A percentile compares a stretch with the other conserved stretches of the same genome.
phyloP scores from a whole-genome alignment of 37 sponge, comb jelly and placozoan species.

The Ephydatia muelleri region DNA sequence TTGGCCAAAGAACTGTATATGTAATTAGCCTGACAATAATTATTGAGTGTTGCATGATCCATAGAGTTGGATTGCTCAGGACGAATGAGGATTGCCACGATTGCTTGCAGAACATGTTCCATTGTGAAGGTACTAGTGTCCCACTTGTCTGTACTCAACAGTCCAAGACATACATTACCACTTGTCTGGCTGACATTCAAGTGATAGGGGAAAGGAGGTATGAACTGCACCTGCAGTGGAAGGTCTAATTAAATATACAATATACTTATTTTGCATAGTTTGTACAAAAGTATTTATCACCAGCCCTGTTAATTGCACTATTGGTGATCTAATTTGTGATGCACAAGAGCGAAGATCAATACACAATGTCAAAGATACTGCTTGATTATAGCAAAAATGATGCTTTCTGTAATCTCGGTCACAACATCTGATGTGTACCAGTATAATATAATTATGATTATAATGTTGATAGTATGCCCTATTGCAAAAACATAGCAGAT shows the following conservation, averaged over 20 bases:
- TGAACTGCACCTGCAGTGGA: conserved; percentile 10
- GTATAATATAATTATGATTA: too few species aligned
- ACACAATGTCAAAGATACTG: too few species aligned
- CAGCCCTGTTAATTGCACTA: too few species aligned
- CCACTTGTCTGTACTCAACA: conserved; percentile 19
- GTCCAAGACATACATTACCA: conserved; percentile 30
- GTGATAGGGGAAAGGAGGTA: conserved; percentile 29
- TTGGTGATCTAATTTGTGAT: too few species aligned
- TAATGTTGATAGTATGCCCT: too few species aligned
- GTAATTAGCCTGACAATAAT: background rate
- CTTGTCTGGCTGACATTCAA: conserved; percentile 29
- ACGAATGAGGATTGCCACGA: conserved; percentile 6
- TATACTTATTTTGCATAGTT: too few species aligned
- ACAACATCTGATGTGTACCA: too few species aligned
- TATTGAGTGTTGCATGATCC: conserved; percentile 13
- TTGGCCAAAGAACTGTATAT: background rate
- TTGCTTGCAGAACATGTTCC: conserved; percentile 16
- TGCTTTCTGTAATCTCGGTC: too few species aligned
- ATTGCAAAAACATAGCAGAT: too few species aligned
- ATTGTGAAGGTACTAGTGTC: background rate
- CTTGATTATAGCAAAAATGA: too few species aligned
- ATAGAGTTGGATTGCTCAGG: conserved; percentile 14
- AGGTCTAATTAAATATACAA: background rate
- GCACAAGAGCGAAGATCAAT: too few species aligned
- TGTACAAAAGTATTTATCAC: too few species aligned